Conservation (phyloP, 2,113 vertebrate genomes). For the Nerophis lumbriciformis region DNA sequence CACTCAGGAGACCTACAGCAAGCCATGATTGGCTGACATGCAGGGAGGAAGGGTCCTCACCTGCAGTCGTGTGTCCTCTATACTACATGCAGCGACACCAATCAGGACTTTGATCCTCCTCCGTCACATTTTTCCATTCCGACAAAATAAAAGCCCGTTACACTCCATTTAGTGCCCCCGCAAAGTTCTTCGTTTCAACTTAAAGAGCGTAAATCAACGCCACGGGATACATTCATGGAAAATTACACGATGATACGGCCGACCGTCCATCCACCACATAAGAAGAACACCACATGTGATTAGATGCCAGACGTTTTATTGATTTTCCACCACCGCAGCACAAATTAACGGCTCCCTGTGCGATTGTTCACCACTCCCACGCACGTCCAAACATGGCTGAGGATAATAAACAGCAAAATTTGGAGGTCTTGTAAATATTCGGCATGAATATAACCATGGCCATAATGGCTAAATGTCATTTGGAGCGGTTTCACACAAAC, state of each 20-base stretch:
- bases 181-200: slow-evolving; percentile 7
- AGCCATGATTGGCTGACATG: slow-evolving; percentile 49
- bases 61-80: slow-evolving; percentile 56
- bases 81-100: background rate
- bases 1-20: slow-evolving; percentile 35
- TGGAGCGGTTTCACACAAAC: too few relatives aligned
- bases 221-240: slow-evolving; percentile 17
- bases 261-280: slow-evolving; percentile 28
- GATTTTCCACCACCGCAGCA: slow-evolving; percentile 44
- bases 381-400: slow-evolving; percentile 17
- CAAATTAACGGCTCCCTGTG: slow-evolving; percentile 34
- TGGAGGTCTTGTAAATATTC: background rate
- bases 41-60: slow-evolving; percentile 32
- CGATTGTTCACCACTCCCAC: slow-evolving; percentile 26
- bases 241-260: slow-evolving; percentile 29
- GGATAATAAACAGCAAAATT: background rate
- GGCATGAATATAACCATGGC: too few relatives aligned
- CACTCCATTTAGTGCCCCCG: background rate
- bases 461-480: too few relatives aligned
- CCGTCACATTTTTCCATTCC: too few relatives aligned
- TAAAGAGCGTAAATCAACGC: slow-evolving; percentile 16
- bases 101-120: too few relatives aligned
- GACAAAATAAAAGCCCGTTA: background rate
- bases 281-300: slow-evolving; percentile 34
- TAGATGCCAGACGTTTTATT: slow-evolving; percentile 44